Conservation (phyloP, 2,797 vertebrate species). For the Propithecus deckenii region DNA sequence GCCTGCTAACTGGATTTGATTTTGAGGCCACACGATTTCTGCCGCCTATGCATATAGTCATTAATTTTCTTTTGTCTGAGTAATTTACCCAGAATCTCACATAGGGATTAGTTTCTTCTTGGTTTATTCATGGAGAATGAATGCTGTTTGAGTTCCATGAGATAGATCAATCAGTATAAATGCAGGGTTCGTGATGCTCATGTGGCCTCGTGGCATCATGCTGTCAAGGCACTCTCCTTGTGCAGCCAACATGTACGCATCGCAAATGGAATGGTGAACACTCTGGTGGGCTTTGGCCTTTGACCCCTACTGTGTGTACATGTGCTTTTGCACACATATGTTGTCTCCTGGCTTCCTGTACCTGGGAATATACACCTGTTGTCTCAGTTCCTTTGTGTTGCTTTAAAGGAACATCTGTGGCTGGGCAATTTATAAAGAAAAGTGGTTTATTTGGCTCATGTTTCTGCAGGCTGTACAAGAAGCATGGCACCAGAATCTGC, state of each 20-base stretch:
- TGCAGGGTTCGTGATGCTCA: accelerated
- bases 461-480: neutral
- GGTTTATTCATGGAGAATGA: neutral
- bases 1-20: neutral
- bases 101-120: neutral
- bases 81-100: neutral
- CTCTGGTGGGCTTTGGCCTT: neutral
- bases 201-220: accelerated
- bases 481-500: neutral
- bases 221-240: neutral
- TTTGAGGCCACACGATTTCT: neutral
- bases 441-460: neutral
- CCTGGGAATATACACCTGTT: neutral
- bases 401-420: neutral
- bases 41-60: too few relatives aligned
- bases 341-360: neutral
- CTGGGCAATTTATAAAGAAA: neutral
- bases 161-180: neutral
- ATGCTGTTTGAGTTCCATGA: neutral
- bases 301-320: neutral
- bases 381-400: neutral
- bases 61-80: neutral
- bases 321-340: neutral
- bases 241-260: neutral
- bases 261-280: neutral